Evolutionary conservation across 2,888 invertebrate species (phyloP), one percentile per base, ranked within the genome.

Genomic region (Copidosoma aretas): DNA sequence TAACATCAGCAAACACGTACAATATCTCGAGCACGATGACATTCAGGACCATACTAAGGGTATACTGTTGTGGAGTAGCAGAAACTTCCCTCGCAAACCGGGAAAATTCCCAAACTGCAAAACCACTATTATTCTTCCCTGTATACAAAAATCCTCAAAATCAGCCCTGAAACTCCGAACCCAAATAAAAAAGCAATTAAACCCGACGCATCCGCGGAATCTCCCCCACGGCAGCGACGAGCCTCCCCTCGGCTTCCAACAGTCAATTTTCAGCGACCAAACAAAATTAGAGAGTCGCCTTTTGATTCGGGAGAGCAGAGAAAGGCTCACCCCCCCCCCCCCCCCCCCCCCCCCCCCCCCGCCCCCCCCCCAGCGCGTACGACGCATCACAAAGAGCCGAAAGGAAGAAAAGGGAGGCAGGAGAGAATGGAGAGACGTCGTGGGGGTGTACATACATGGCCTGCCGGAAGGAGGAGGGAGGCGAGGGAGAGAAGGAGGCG

Each of bases 241-340:
- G 59, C 59, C 14, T 41, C 41, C 41, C 41, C 41, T 14, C 41
- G 10, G 15, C 43, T 17, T 12, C 43, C 43, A 24, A 25, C 12
- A 61, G 61, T 67, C 61, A 57, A 58, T 62, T 62, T 58, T 57
- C 58, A 62, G 39, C 52, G 57, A 53, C 24, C 39, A 64, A 65
- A 65, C 61, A 65, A 65, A 69, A 69, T 69, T 69, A 61, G 64
- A 68, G 60, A 58, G 51, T 60, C 64, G 24, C 19, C 61, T 25
- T 63, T 63, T 63, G 54, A 68, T 39, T 32, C 32, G 22, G 25
- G 17, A 25, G 46, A 39, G 22, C 1, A 25, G 32, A 19, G 10
- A 32, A 19, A 32, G 24, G 32, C n/a, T n/a, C n/a, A n/a, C n/a
- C n/a, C n/a, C n/a, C n/a, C n/a, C n/a, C n/a, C n/a, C n/a, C n/a